Evolutionary conservation across 2,888 invertebrate species (phyloP).

Genomic region (Litoditis marina): DNA sequence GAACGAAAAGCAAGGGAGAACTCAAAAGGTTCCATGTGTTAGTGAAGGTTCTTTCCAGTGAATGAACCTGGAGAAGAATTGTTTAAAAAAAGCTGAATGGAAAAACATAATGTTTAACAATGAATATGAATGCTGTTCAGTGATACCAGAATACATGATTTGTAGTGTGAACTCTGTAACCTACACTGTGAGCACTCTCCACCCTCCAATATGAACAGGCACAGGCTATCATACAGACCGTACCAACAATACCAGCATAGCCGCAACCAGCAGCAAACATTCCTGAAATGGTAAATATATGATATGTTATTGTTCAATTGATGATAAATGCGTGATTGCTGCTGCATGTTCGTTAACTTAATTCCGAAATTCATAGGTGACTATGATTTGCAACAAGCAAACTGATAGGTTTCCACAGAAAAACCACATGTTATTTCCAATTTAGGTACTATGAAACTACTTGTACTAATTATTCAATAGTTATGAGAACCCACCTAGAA

Average conservation of each 20-base stretch:
- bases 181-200: too few species aligned
- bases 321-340: not conserved
- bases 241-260: slow-evolving; percentile 32
- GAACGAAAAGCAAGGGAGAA: slow-evolving; percentile 28
- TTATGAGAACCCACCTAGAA: slow-evolving; percentile 23
- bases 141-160: too few species aligned
- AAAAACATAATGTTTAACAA: not conserved
- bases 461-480: too few species aligned
- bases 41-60: slow-evolving; percentile 12
- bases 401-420: too few species aligned
- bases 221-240: slow-evolving; percentile 21
- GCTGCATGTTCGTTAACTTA: too few species aligned
- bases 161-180: too few species aligned
- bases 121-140: too few species aligned
- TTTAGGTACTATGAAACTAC: too few species aligned
- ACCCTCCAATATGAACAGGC: slow-evolving; percentile 30
- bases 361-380: too few species aligned
- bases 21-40: slow-evolving; percentile 31
- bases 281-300: slow-evolving; percentile 12
- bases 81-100: not conserved
- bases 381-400: too few species aligned
- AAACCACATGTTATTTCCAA: too few species aligned
- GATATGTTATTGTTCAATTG: too few species aligned
- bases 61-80: not conserved
- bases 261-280: slow-evolving; percentile 27